A percentile compares a stretch with the other conserved stretches of the same genome.
Conservation (phyloP, 2,797 vertebrate genomes). For the Acropternis orthonyx region DNA sequence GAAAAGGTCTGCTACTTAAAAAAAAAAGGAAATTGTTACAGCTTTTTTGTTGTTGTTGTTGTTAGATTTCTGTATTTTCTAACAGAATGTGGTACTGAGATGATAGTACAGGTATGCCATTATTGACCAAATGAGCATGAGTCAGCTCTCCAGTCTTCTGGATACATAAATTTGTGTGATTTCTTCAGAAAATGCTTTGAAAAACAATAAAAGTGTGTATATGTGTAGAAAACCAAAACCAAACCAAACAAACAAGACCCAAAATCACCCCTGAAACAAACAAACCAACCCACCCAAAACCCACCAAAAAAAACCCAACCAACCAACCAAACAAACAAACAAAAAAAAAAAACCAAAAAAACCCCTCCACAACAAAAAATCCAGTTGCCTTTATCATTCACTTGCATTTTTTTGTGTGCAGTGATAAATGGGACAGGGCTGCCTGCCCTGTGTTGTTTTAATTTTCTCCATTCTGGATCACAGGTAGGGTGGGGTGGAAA, state of each 20-base stretch:
- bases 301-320: rapidly evolving
- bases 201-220: not conserved
- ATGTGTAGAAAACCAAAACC: not conserved
- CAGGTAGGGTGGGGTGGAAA: not conserved
- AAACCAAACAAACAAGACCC: not conserved
- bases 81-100: not conserved
- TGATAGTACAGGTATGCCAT: not conserved
- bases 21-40: not conserved
- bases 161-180: not conserved
- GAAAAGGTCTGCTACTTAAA: not conserved
- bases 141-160: not conserved
- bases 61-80: not conserved
- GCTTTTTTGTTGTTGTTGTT: not conserved
- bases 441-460: not conserved
- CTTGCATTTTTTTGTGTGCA: not conserved
- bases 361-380: not conserved
- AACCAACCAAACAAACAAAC: rapidly evolving
- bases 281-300: not conserved
- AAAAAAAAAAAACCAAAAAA: too few species aligned
- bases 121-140: not conserved
- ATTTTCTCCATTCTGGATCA: not conserved
- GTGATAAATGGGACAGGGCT: not conserved
- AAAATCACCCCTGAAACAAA: not conserved
- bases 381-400: not conserved
- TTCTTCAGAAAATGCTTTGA: not conserved